Evolutionary conservation across 1,140 invertebrate genomes (phyloP), one percentile per base, ranked within the genome.

Genomic region (Ooceraea biroi): DNA sequence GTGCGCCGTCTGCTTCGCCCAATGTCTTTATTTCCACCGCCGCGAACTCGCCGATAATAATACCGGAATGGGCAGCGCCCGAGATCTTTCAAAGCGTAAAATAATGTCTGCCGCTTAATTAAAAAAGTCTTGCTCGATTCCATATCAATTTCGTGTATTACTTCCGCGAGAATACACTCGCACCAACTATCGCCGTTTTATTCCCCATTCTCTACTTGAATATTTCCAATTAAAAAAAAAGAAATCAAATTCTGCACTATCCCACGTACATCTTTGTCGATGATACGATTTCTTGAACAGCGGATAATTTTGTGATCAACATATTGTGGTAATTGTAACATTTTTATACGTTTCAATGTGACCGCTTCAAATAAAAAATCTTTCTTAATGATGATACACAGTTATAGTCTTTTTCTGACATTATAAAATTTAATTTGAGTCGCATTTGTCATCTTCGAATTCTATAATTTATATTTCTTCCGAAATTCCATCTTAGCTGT

Each of bases 51-150:
- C 55, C 71, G 73, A 52, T 77, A 77, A 76, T 76, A 76, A 65
- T 65, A 77, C 65, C 27, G 73, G 19, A 36, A 77, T 41, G 12
- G 46, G 25, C 72, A 22, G 57, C 17, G 25, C 1, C 3, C 57
- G 44, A 19, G 25, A 27, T 77, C 73, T 77, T 65, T 65, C 27
- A 77, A 65, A 50, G 60, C 68, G 50, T 25, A 65, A 82, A 85
- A 65, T 58, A 82, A 85, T 85, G 82, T 82, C 78, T 85, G 50
- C 58, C 61, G 27, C 44, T 65, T 82, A 85, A 77, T 77, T 77
- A 77, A 77, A 77, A 77, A 77, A 77, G 60, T 77, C 73, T 77
- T 77, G 44, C 46, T 27, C 30, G 46, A 17, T 27, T 50, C 73
- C 58, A 77, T 77, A 77, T 77, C 73, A 77, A 77, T 77, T 77